phyloP scores from a whole-genome alignment of 2,888 invertebrate genomes.

The Pinctada fucata region DNA sequence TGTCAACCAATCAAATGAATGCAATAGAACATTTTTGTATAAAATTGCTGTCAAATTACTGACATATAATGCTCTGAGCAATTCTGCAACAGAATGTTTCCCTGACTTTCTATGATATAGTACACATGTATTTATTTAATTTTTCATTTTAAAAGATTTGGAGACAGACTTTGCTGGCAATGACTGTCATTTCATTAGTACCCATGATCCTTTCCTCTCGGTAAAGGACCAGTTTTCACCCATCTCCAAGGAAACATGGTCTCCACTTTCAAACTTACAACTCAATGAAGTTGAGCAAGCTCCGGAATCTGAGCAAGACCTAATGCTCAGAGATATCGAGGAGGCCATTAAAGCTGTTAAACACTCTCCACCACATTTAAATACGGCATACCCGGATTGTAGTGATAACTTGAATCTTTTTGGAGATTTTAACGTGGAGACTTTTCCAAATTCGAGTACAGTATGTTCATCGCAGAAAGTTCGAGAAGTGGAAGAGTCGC shows the following conservation, averaged over 20 bases:
- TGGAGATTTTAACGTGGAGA: background rate
- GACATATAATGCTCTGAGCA: too few relatives aligned
- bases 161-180: too few relatives aligned
- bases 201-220: background rate
- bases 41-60: too few relatives aligned
- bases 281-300: background rate
- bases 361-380: background rate
- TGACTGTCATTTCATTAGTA: too few relatives aligned
- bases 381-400: background rate
- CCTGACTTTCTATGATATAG: too few relatives aligned
- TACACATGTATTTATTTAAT: too few relatives aligned
- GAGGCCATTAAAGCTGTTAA: background rate
- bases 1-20: too few relatives aligned
- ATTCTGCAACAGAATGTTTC: too few relatives aligned
- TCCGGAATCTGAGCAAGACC: background rate
- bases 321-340: background rate
- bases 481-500: too few relatives aligned
- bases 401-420: background rate
- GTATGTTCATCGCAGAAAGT: background rate
- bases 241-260: background rate
- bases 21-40: too few relatives aligned
- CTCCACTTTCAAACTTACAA: background rate
- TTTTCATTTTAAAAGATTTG: too few relatives aligned
- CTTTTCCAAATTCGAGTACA: background rate
- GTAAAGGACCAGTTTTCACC: background rate